Conservation (phyloP, 2,888 invertebrate genomes). For the Eristalinus sepulchralis region DNA sequence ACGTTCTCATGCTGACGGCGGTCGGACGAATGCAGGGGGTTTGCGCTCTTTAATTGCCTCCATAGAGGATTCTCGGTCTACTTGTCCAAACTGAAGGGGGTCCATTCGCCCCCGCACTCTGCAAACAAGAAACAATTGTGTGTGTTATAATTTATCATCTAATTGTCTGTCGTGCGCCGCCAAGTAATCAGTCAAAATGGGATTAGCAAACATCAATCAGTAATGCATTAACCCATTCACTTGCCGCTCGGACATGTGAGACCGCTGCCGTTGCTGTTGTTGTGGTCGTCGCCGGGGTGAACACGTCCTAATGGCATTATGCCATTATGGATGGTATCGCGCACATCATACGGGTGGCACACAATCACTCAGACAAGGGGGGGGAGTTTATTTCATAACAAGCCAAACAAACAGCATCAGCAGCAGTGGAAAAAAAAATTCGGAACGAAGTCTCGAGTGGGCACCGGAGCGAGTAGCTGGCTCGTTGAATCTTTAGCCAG, state of each 20-base stretch:
- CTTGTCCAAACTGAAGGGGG: background rate
- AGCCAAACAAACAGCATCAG: conserved; percentile 40
- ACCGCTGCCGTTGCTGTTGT: conserved; percentile 10
- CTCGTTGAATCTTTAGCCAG: background rate
- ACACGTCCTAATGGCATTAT: conserved; percentile 54
- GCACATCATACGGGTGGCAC: conserved; percentile 28
- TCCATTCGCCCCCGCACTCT: background rate
- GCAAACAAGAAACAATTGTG: conserved; percentile 15
- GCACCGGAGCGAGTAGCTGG: background rate
- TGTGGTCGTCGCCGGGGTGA: conserved; percentile 15
- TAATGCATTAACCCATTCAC: conserved; percentile 64
- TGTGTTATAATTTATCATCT: conserved; percentile 43
- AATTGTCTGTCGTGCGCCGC: conserved; percentile 28
- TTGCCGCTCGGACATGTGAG: conserved; percentile 6
- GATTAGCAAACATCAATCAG: conserved; percentile 69
- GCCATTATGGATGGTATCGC: conserved; percentile 49
- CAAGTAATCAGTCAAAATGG: conserved; percentile 63
- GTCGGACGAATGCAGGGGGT: background rate
- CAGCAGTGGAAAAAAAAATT: background rate
- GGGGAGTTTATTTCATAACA: conserved; percentile 68
- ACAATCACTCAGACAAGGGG: conserved; percentile 47
- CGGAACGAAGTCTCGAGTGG: conserved; percentile 12
- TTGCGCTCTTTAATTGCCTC: background rate
- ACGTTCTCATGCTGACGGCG: background rate
- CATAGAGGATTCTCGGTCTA: background rate